Evolutionary conservation across 2,888 invertebrate genomes (phyloP).

Genomic region (Ornithoptera priamus): DNA sequence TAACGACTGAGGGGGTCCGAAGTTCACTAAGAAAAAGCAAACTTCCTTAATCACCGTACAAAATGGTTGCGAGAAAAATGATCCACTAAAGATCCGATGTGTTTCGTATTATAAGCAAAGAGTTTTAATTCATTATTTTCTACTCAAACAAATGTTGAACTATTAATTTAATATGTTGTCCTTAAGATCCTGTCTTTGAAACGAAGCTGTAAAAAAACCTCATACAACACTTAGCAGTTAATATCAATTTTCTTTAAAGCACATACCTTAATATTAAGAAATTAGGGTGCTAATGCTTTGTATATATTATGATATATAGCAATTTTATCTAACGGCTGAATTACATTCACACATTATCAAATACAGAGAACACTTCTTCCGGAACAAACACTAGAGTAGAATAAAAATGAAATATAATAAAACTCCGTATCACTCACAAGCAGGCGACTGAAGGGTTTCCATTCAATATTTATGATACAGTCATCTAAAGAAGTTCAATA

Average conservation of each 20-base stretch:
- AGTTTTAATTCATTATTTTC: neutral
- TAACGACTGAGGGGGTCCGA: conserved; percentile 39
- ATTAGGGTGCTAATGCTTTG: no score
- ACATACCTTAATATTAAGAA: no score
- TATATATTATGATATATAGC: neutral
- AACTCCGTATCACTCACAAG: conserved; percentile 60
- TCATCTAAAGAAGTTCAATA: conserved; percentile 47
- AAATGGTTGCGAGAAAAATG: conserved; percentile 34
- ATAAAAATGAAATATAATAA: conserved; percentile 68
- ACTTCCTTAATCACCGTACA: conserved; percentile 34
- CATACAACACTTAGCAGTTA: no score
- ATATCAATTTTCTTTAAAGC: no score
- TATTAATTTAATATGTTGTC: no score
- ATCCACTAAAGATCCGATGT: conserved; percentile 29
- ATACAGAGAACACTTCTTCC: conserved; percentile 5
- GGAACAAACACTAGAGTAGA: conserved; percentile 48
- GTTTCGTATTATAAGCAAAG: neutral
- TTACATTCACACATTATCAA: neutral
- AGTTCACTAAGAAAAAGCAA: conserved; percentile 34
- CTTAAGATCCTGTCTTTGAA: no score
- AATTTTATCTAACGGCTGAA: neutral
- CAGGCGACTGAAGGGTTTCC: conserved; percentile 47
- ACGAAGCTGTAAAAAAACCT: no score
- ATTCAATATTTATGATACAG: conserved; percentile 58
- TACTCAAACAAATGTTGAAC: no score